These are phyloP conservation scores for Spinus pinus DNA, from an alignment of 2,797 vertebrate genomes.

Conservation along the genomic window DNA sequence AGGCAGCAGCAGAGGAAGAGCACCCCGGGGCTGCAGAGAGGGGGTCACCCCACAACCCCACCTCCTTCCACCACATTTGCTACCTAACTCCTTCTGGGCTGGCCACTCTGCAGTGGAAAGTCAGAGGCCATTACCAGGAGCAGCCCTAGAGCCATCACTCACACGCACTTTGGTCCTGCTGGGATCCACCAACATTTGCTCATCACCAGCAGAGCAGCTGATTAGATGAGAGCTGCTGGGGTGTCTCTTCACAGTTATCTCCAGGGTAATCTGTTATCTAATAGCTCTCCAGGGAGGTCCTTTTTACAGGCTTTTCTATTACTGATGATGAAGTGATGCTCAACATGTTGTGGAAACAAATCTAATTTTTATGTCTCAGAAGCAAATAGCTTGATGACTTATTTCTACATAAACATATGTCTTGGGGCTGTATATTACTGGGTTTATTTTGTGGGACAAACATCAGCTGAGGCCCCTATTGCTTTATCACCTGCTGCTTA, in stretches of 20 bases:
- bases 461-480: background rate
- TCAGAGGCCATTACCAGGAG: background rate
- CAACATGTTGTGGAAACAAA: conserved; percentile 5
- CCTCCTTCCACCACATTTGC: background rate
- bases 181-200: background rate
- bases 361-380: background rate
- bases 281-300: background rate
- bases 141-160: background rate
- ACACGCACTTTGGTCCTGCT: background rate
- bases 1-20: background rate
- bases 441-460: background rate
- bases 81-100: background rate
- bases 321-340: background rate
- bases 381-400: background rate
- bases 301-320: background rate
- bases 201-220: background rate
- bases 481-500: background rate
- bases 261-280: background rate
- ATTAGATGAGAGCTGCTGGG: background rate
- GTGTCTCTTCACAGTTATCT: background rate
- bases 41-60: background rate
- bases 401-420: background rate
- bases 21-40: fast-evolving
- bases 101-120: background rate
- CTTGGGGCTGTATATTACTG: background rate